phyloP scores from a whole-genome alignment of 2,113 vertebrate genomes.

The Spea multiplicata region DNA sequence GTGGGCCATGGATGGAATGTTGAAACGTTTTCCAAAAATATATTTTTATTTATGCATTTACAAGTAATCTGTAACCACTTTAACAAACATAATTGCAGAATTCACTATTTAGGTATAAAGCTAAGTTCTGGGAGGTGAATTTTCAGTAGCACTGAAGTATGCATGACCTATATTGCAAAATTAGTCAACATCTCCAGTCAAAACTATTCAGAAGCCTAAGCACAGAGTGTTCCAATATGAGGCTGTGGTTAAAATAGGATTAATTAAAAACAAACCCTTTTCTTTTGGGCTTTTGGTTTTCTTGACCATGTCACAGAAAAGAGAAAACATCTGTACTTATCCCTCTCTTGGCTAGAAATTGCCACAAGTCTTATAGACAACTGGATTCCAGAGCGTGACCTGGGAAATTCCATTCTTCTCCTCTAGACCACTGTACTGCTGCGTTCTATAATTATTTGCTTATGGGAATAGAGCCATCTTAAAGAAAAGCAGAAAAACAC shows the following conservation, averaged over 20 bases:
- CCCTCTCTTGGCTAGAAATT: slow-evolving; percentile 37
- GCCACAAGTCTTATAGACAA: slow-evolving; percentile 11
- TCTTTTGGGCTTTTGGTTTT: rapidly evolving
- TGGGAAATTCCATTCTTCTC: slow-evolving; percentile 51
- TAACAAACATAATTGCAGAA: no score
- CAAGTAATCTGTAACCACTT: no score
- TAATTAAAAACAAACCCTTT: not conserved
- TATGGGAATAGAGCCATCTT: slow-evolving; percentile 26
- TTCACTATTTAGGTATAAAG: no score
- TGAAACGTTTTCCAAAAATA: no score
- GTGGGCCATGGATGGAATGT: no score
- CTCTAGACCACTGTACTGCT: not conserved
- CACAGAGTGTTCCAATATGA: not conserved
- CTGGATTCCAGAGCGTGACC: slow-evolving; percentile 43
- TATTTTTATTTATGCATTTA: no score
- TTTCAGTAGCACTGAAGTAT: no score
- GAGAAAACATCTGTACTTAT: slow-evolving; percentile 49
- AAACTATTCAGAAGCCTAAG: not conserved
- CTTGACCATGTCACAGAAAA: slow-evolving; percentile 47
- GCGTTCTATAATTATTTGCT: slow-evolving; percentile 32
- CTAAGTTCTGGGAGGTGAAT: no score
- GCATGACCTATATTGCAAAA: no score
- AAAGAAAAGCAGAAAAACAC: slow-evolving; percentile 8
- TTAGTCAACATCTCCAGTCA: not conserved
- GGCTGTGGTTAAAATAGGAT: not conserved